Conservation (phyloP, 2,888 invertebrate species). For the Omphaloscelis lunosa region DNA sequence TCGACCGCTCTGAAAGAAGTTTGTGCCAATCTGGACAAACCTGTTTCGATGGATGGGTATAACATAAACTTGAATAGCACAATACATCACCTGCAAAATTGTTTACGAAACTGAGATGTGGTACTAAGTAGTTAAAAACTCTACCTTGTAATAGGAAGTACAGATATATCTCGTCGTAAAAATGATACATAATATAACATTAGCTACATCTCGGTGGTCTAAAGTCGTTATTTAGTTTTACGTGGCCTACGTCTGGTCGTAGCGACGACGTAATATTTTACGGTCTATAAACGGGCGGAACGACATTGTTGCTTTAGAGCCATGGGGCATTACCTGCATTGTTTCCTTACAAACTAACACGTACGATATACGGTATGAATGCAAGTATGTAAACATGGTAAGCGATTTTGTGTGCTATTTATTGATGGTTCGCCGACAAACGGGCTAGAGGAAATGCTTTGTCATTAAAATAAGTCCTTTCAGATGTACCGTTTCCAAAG, state of each 20-base stretch:
- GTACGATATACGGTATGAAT: conserved; percentile 45
- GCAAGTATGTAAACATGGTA: conserved; percentile 56
- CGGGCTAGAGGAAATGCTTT: conserved; percentile 38
- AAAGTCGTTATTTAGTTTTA: conserved; percentile 65
- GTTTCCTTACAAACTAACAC: conserved; percentile 71
- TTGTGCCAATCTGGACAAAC: conserved; percentile 41
- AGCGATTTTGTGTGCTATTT: conserved; percentile 41
- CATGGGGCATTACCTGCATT: conserved; percentile 76
- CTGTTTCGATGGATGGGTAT: conserved; percentile 31
- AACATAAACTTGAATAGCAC: conserved; percentile 19
- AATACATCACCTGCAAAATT: conserved; percentile 24
- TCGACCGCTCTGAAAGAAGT: conserved; percentile 26
- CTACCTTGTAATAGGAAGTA: conserved; percentile 14
- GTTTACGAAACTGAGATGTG: conserved; percentile 5
- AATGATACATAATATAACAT: conserved; percentile 44
- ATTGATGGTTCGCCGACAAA: conserved; percentile 41
- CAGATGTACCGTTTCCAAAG: neutral
- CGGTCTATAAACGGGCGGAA: conserved; percentile 78
- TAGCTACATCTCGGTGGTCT: conserved; percentile 49
- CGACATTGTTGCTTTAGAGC: conserved; percentile 77
- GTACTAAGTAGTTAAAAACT: conserved; percentile 9
- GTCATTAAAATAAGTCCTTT: conserved; percentile 42
- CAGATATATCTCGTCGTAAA: conserved; percentile 24
- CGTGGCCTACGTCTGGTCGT: conserved; percentile 55
- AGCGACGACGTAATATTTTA: conserved; percentile 80